Evolutionary conservation across 2,888 invertebrate genomes (phyloP), one percentile per base, ranked within the genome.

Genomic region (Erannis defoliaria): DNA sequence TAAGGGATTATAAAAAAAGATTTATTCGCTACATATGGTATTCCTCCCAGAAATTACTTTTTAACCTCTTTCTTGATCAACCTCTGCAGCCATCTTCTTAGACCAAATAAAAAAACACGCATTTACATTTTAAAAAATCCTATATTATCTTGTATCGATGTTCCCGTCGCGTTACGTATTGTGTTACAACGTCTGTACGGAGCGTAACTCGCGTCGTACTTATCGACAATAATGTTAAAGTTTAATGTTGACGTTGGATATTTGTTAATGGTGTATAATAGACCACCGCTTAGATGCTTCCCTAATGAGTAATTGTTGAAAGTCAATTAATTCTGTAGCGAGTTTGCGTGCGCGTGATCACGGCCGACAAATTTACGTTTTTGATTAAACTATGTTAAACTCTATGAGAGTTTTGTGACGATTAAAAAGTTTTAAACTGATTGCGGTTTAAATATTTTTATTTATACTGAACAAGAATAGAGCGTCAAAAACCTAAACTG

Each of bases 171-270:
- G 18, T 46, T 46, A 46, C 46, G 31, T 12, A 10, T 19, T 6
- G 19, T n/a, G 19, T 33, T 46, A n/a, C 31, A 12, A 26, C 5
- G 50, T 50, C 6, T 29, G 23, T 40, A 19, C 18, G 40, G 26
- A 31, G 3, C 38, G 29, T 40, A 18, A 53, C 23, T 53, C 35
- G 56, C 19, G 10, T 43, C 68, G 78, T 80, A 78, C 80, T 77
- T 80, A 79, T 71, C 70, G 62, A 62, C 62, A 55, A 63, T 63
- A 73, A 77, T 75, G 78, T 77, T 78, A 71, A 77, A 74, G 75
- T 83, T 78, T 76, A 74, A 75, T 82, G 76, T 79, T 81, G 72
- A 79, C 77, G 78, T 84, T 81, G 74, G 74, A 76, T 83, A 78
- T 79, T 80, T 80, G 46, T 71, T 81, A 79, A 80, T 75, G 73